Evolutionary conservation across 2,888 invertebrate species (phyloP), one percentile per base, ranked within the genome.

Genomic region (Pseudanteris insignis): DNA sequence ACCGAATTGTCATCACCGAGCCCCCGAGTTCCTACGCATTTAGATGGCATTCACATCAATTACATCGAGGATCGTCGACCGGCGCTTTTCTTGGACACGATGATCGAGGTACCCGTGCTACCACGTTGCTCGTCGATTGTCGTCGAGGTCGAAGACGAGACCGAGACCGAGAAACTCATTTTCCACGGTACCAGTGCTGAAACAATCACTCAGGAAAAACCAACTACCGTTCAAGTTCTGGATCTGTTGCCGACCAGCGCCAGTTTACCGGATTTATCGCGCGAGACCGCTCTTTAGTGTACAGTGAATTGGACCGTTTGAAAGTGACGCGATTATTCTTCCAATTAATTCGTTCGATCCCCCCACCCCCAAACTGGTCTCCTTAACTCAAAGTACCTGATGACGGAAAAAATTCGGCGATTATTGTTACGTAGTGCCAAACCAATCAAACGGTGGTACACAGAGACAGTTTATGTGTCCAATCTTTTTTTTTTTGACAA

Each of bases 1-100:
- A 89, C 89, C 2, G 90, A 90, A 75, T 76, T 87, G 21, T 88
- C 88, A 1, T 86, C 63, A 79, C 82, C 69, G 7, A 77, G 77
- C 44, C 78, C 76, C 0, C 71, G 72, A 83, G 67, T 77, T 1
- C 33, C 48, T 1, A 63, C 36, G 5, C 66, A 25, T 25, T 70
- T 65, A 10, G 85, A 85, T 4, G 85, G 84, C 8, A 85, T 89
- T 63, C 89, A 88, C 76, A 87, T 88, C 58, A 88, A 88, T 72
- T 86, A 86, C 79, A 86, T 88, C 62, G 86, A 86, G 71, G 73
- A 80, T 33, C 81, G 80, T 67, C 69, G 81, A 40, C 71, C 71
- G 38, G 47, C n/a, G 47, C 38, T 28, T 50, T 50, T 43, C 28
- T 53, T 24, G 57, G 66, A 11, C 33, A 55, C 38, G 13, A 55